Evolutionary conservation across 2,888 invertebrate species (phyloP), one percentile per base, ranked within the genome.

Genomic region (Nephrocerus scutellatus): DNA sequence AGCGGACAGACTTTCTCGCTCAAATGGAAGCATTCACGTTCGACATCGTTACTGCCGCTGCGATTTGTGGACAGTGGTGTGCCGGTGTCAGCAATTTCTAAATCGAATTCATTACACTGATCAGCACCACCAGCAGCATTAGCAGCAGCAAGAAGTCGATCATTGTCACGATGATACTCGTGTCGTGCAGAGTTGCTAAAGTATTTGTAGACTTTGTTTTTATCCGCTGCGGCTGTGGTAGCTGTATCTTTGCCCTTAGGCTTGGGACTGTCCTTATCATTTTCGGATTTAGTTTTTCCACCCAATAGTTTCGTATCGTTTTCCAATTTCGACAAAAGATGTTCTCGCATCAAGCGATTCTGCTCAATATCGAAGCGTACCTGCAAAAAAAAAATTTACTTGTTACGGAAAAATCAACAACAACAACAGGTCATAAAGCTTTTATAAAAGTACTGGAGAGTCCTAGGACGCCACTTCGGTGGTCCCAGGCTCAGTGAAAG

Each of bases 131-230:
- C n/a, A 30, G 38, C 39, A 22, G 35, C 33, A 10, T 23, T 32
- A 16, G 51, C 56, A 6, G 45, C 39, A 4, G 53, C 49, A 25
- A 54, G 12, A 2, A 54, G 54, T 23, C 54, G 46, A 9, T 54
- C n/a, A n/a, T n/a, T n/a, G n/a, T n/a, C 56, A 4, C 57, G 56
- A 18, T 51, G 50, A 37, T 62, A 60, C 39, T 63, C 60, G 46
- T 60, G 60, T 5, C 57, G 59, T 4, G 63, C 66, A 3, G 67
- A 67, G 49, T 68, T 68, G 29, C 63, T 68, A 31, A 68, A 68
- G 47, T 66, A 68, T 49, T 65, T 64, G 37, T 68, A 68, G 3
- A 68, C 66, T 47, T 61, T 62, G 42, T 66, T 65, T 20, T 57
- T 47, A 20, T 43, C n/a, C n/a, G n/a, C n/a, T n/a, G n/a, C n/a